Conservation (phyloP, 1,140 invertebrate species). For the Penaeus chinensis region DNA sequence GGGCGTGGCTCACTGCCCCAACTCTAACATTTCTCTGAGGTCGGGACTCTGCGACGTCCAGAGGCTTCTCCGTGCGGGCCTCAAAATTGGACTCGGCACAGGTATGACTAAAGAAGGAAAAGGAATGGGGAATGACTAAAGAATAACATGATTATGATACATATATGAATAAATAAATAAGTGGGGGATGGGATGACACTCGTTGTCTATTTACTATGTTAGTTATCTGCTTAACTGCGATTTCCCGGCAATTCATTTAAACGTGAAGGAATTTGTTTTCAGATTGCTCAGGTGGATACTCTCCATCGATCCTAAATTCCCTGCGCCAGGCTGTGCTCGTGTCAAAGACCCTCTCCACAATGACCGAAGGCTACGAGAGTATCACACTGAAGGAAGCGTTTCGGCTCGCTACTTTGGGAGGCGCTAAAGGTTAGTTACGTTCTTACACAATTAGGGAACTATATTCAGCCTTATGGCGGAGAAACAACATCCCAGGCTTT, state of each 20-base stretch:
- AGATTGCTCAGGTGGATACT: constrained; percentile 87
- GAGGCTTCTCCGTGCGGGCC: constrained; percentile 73
- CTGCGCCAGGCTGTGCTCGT: constrained; percentile 79
- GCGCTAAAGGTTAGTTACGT: background rate
- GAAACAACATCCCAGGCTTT: too few species aligned
- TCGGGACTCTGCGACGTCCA: constrained; percentile 85
- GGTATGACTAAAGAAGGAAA: constrained; percentile 70
- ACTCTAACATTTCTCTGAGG: constrained; percentile 82
- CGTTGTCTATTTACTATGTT: too few species aligned
- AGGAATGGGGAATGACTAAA: too few species aligned
- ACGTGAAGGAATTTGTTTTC: background rate
- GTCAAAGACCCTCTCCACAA: constrained; percentile 76
- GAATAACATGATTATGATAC: too few species aligned
- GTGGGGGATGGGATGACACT: constrained; percentile 64
- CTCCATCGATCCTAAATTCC: constrained; percentile 79
- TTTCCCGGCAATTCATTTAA: too few species aligned
- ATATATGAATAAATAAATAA: too few species aligned
- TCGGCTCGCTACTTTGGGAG: too few species aligned
- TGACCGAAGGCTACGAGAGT: constrained; percentile 64
- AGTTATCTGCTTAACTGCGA: too few species aligned
- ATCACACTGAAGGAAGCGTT: too few species aligned
- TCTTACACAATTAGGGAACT: too few species aligned
- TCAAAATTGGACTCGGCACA: constrained; percentile 87
- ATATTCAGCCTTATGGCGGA: too few species aligned
- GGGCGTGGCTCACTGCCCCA: constrained; percentile 85